Percentiles rank a stretch among this genome's conserved stretches.
phyloP scores from a whole-genome alignment of 2,113 vertebrate species.

The Marcusenius ussheri region DNA sequence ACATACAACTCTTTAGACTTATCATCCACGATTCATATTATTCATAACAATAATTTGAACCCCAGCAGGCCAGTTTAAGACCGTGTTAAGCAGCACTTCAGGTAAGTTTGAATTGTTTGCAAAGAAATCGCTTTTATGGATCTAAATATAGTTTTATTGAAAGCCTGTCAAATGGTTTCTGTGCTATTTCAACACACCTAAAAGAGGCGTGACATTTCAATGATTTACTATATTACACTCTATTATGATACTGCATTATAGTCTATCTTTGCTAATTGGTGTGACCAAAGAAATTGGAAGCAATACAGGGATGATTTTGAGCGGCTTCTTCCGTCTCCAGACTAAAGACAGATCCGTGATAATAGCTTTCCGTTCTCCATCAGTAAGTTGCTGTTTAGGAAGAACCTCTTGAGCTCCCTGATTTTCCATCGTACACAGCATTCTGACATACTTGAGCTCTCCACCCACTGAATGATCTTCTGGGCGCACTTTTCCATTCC shows the following conservation, averaged over 20 bases:
- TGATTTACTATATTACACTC: conserved; percentile 12
- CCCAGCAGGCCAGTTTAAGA: not conserved
- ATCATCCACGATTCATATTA: not conserved
- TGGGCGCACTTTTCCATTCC: not conserved
- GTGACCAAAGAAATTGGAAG: conserved; percentile 14
- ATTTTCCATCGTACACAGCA: not conserved
- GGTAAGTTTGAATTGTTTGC: not conserved
- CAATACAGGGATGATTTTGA: not conserved
- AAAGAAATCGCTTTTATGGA: not conserved
- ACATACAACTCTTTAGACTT: not conserved
- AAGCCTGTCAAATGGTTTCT: not conserved
- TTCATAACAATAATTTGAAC: not conserved
- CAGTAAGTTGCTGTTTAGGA: not conserved
- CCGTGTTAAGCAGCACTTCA: not conserved
- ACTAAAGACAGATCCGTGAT: not conserved
- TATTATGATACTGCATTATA: conserved; percentile 8
- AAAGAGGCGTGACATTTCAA: conserved; percentile 4
- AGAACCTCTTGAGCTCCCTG: not conserved
- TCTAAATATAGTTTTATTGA: not conserved
- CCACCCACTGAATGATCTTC: not conserved
- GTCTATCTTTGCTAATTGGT: conserved; percentile 4
- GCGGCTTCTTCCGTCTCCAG: not conserved
- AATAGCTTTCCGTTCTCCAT: not conserved
- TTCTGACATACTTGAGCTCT: not conserved
- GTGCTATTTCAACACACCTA: not conserved